Percentiles rank a stretch among this genome's conserved stretches.
Conservation (phyloP, 35 echinoderm and acorn worm genomes). For the Apostichopus japonicus region DNA sequence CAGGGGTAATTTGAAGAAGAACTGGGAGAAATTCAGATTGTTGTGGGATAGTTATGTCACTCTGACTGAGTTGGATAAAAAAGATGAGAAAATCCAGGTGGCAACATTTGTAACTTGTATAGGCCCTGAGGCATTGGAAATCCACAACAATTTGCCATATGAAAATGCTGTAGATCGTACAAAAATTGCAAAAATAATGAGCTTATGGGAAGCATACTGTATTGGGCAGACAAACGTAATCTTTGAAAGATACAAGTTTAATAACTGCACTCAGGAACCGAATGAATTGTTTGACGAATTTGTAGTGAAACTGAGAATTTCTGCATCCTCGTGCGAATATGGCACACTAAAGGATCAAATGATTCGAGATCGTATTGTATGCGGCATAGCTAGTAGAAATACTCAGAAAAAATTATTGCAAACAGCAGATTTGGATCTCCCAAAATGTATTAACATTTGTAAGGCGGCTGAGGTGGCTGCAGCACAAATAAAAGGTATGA, state of each 20-base stretch:
- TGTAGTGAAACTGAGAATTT: constrained; percentile 36
- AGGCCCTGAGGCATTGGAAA: constrained; percentile 46
- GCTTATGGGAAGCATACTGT: constrained; percentile 51
- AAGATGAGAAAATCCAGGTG: constrained; percentile 18
- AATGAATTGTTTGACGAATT: constrained; percentile 51
- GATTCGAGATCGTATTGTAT: constrained; percentile 65
- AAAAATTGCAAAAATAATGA: constrained; percentile 24
- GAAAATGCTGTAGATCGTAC: constrained; percentile 11
- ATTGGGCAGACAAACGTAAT: constrained; percentile 62
- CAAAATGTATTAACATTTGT: constrained; percentile 46
- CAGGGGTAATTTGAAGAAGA: constrained; percentile 31
- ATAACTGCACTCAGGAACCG: constrained; percentile 41
- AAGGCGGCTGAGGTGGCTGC: constrained; percentile 45
- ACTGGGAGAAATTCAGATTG: constrained; percentile 7
- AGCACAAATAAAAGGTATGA: constrained; percentile 45
- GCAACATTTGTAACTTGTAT: constrained; percentile 48
- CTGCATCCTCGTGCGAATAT: constrained; percentile 72
- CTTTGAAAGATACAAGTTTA: constrained; percentile 58
- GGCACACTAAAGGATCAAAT: constrained; percentile 63
- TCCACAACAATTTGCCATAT: constrained; percentile 60
- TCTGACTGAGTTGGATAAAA: not conserved
- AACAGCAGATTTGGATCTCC: constrained; percentile 68
- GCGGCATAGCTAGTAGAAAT: constrained; percentile 48
- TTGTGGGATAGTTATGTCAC: not conserved
- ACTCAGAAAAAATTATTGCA: constrained; percentile 63